Base-by-base conservation (phyloP, 2,797 vertebrate species). In the Siniperca undulata region DNA sequence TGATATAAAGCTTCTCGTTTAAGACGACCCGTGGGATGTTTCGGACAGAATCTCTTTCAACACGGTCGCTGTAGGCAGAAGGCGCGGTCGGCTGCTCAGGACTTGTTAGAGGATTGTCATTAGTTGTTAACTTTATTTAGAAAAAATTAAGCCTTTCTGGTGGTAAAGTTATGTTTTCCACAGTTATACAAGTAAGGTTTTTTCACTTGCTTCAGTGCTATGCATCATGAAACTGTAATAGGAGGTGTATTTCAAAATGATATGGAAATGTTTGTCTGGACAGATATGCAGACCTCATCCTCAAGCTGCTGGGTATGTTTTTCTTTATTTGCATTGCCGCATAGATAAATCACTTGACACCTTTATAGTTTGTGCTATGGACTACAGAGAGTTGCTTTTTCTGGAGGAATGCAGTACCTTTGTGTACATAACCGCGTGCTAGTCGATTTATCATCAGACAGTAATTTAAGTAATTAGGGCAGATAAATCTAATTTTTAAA, bases 351-450 rank as follows among this genome's bases (percentile, higher is more conserved):
- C 91, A 92, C 77, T 87, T 83, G 86, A 74, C 85, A 68, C 87
- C 81, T 91, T 93, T 92, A 92, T 86, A 88, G 86, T 94, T 90
- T 90, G 74, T 82, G 77, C 89, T 34, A 8, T 20, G 77, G 91
- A 93, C 91, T 93, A 90, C 88, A 93, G 93, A 94, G 91, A 91
- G 88, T 93, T 78, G 89, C 88, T 93, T 94, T 94, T 93, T 92
- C 86, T 87, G 87, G 89, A 90, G 76, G 86, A 88, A 82, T 74
- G 85, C 84, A 61, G 84, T 85, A 79, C 91, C 90, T 91, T 82
- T 93, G 89, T 92, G 90, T 91, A 92, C 86, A 87, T 86, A 94
- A 89, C 72, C 24, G 34, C 17, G 69, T 80, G 88, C 74, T 40
- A 19, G 70, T 78, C 81, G 61, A 93, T 93, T 92, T 90, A 94